Evolutionary conservation across 37 sponge, comb jelly and placozoan genomes (phyloP), one percentile per base, ranked within the genome.

Genomic region (Aplysina aerophoba): DNA sequence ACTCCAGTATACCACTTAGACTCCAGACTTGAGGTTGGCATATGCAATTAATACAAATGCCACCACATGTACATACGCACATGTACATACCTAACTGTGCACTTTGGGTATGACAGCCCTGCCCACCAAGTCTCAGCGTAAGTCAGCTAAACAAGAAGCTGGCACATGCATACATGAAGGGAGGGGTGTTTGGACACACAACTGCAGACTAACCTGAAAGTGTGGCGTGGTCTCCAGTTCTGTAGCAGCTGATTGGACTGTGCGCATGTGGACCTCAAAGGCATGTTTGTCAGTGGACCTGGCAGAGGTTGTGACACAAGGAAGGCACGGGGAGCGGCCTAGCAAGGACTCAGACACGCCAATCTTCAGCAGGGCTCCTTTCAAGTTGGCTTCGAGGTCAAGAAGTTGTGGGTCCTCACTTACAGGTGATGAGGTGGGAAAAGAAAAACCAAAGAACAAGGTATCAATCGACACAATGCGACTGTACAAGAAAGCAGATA

Each of bases 191-290:
- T 65, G 13, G 11, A 65, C 66, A 65, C 22, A 65, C 33, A 69
- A 31, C 28, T 69, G 27, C 28, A 35, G 28, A 69, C 33, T 31
- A 15, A 75, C 78, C 37, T 75, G 41, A 50, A 75, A 75, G 16
- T 75, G 41, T 75, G 78, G 1, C 11, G 44, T 50, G 16, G 41
- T 25, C 25, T 75, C 78, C 78, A 75, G 14, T 75, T 75, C 78
- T 19, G 78, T n/a, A 21, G 37, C 78, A 15, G 54, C 78, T 40
- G 22, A 36, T 2, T 25, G 21, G 0, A 53, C 2, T 3, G 78
- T 36, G 37, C 41, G 78, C 15, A 75, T 44, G 22, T 75, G 33
- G 14, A 75, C 50, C 25, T 75, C 78, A 41, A 75, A 75, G 12
- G 78, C 53, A 17, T 19, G 16, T 21, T 40, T 44, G 13, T 40